Conservation (phyloP, 1,140 invertebrate genomes). For the Eumaeus atala region DNA sequence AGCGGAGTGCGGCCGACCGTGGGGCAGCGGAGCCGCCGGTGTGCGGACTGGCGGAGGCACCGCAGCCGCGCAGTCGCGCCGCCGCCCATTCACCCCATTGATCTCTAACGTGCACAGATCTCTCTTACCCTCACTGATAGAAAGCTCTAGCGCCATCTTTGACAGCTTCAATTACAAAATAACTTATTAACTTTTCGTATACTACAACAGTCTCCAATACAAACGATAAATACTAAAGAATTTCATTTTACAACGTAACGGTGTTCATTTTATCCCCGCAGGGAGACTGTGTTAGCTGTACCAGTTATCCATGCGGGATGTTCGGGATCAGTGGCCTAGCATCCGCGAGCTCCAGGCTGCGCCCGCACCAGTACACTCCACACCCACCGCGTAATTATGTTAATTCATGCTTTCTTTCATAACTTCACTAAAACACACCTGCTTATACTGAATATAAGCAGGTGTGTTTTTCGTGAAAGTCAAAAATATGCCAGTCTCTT, state of each 20-base stretch:
- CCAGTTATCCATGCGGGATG: too few species aligned
- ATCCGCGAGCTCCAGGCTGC: slow-evolving; percentile 25
- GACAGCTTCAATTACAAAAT: slow-evolving; percentile 1
- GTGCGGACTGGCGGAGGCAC: slow-evolving; percentile 66
- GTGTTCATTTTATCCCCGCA: not conserved
- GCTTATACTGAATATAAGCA: slow-evolving; percentile 9
- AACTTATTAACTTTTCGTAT: not conserved
- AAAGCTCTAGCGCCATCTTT: not conserved
- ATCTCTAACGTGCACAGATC: not conserved
- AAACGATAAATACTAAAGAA: not conserved
- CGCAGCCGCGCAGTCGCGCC: slow-evolving; percentile 50
- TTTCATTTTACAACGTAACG: not conserved
- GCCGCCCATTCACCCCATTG: slow-evolving; percentile 48
- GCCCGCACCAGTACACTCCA: slow-evolving; percentile 24
- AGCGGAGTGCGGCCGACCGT: slow-evolving; percentile 69
- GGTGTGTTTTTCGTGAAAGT: not conserved
- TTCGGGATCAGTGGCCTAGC: slow-evolving; percentile 14
- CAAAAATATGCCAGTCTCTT: not conserved
- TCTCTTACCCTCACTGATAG: not conserved
- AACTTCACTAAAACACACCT: too few species aligned
- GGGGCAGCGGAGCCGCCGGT: slow-evolving; percentile 72
- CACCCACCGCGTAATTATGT: slow-evolving; percentile 36
- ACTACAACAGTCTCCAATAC: not conserved
- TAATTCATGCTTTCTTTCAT: slow-evolving; percentile 27
- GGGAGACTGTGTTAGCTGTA: too few species aligned